Base-by-base conservation (phyloP, 1,140 invertebrate species). In the Parasteatoda tepidariorum region DNA sequence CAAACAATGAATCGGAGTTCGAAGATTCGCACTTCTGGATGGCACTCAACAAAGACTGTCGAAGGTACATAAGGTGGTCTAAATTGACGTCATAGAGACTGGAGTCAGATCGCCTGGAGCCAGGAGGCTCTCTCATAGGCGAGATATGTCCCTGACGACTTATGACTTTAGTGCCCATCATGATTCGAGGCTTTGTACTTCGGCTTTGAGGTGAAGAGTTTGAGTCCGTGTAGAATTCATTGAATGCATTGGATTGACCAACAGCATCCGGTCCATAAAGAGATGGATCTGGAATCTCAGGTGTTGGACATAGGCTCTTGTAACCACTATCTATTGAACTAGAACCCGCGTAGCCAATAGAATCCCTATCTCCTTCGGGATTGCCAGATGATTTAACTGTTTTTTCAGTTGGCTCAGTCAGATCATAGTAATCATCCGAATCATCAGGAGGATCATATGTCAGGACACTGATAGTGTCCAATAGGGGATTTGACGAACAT, bases 311-410 rank as follows among this genome's bases (percentile, higher is more conserved):
- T 11, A 88, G 87, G 66, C 89, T 89, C 78, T 90, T 90, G 85
- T 90, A 90, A 3, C 89, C 89, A 64, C 88, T 88, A 83, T 90
- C 89, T 28, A 90, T 87, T 22, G 89, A 89, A 84, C 89, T 89
- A 24, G 88, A 88, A 9, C 89, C 89, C 1, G 89, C 88, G 66
- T 90, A 90, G 2, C 88, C 88, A 15, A 88, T 86, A 1, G 87
- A 88, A 61, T 89, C 89, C 18, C 86, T 85, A 15, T 89, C 88
- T 9, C 84, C 85, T 67, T 87, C 86, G 57, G 55, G 84, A 74
- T 18, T 57, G 24, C 22, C 64, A 38, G 30, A 59, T 13, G 41
- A 15, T 38, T 83, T 83, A 7, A 13, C 22, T 5, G 13, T 57
- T 22, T 64, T 84, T 66, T 67, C 62, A 68, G 28, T 30, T 13